Conservation (phyloP, 2,113 vertebrate genomes). For the Caracal caracal region DNA sequence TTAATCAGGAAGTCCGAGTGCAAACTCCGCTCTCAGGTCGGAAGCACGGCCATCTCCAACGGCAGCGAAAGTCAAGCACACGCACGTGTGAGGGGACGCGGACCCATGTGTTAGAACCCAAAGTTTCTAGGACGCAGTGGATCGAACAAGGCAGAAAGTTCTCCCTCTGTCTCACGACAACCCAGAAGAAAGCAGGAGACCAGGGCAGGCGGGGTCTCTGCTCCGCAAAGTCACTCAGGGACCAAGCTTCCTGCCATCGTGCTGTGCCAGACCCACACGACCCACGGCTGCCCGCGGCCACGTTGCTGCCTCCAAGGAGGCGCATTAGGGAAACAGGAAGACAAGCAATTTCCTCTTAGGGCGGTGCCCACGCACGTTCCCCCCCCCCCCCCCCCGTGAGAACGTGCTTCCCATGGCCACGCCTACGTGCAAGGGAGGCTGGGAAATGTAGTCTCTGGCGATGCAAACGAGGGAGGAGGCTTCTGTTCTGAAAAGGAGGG, state of each 20-base stretch:
- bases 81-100: fast-evolving
- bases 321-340: not conserved
- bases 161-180: not conserved
- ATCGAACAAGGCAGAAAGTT: too few relatives aligned
- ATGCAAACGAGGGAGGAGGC: not conserved
- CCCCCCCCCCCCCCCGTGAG: not conserved
- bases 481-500: not conserved
- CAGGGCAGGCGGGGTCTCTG: not conserved
- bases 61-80: not conserved
- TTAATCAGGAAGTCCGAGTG: not conserved
- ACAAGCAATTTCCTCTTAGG: not conserved
- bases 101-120: not conserved
- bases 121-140: not conserved
- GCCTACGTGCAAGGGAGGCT: not conserved
- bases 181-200: not conserved
- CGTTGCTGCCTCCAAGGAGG: not conserved
- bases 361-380: fast-evolving
- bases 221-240: not conserved
- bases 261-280: too few relatives aligned
- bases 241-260: not conserved
- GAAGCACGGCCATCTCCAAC: not conserved
- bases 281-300: not conserved
- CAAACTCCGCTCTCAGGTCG: not conserved
- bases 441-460: not conserved
- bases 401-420: not conserved